Percentiles rank a stretch among this genome's conserved stretches.
These are phyloP conservation scores for Sciaenops ocellatus DNA, from an alignment of 2,797 vertebrate genomes.

Conservation along the genomic window DNA sequence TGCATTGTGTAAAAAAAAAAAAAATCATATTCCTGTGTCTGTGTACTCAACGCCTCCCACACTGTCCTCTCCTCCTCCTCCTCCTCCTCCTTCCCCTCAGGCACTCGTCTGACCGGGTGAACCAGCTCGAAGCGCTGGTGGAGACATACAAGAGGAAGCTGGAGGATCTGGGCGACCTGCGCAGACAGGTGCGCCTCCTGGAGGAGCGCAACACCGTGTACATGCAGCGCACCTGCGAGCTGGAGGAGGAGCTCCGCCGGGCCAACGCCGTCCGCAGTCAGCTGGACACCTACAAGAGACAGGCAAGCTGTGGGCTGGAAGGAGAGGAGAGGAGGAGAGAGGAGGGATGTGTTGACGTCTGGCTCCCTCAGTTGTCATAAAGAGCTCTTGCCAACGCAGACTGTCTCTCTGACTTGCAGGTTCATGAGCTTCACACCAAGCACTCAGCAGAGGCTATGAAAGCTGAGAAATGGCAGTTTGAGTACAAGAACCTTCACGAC, in stretches of 20 bases:
- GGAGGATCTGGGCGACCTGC: conserved; percentile 92
- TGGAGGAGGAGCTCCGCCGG: conserved; percentile 92
- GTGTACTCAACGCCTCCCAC: conserved; percentile 33
- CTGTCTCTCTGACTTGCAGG: conserved; percentile 80
- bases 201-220: conserved; percentile 92
- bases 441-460: conserved; percentile 90
- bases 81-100: conserved; percentile 69
- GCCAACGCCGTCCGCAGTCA: conserved; percentile 88
- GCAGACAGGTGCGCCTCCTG: conserved; percentile 92
- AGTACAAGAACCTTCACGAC: conserved; percentile 91
- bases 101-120: conserved; percentile 91
- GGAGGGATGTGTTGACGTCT: conserved; percentile 34
- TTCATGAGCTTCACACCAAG: conserved; percentile 90
- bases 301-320: conserved; percentile 81
- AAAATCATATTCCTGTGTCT: conserved; percentile 31
- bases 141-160: conserved; percentile 91
- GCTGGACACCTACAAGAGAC: conserved; percentile 90
- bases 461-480: conserved; percentile 95
- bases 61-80: conserved; percentile 21
- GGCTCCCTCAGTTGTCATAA: conserved; percentile 13
- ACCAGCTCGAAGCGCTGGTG: conserved; percentile 90
- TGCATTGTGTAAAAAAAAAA: conserved; percentile 25
- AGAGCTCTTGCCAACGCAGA: conserved; percentile 24
- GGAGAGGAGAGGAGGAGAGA: conserved; percentile 1
- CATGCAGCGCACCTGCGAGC: conserved; percentile 92